phyloP scores from a whole-genome alignment of 2,888 invertebrate species.

The Pterobdella sp. region DNA sequence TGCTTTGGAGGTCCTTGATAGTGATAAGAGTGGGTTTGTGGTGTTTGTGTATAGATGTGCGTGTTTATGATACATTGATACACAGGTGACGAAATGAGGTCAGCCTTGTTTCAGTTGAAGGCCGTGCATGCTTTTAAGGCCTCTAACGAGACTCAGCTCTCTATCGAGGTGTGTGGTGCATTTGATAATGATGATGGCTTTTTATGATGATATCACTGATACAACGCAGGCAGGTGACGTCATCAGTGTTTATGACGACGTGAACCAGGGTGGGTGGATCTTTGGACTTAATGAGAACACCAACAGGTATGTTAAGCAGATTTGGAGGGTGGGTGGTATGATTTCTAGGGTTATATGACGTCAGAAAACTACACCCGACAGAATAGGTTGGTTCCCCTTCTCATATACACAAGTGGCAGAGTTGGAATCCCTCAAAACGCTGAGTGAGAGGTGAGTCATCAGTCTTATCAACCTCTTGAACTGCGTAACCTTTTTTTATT shows the following conservation, averaged over 20 bases:
- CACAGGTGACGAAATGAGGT: constrained; percentile 17
- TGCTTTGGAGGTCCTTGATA: constrained; percentile 13
- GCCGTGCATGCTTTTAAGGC: constrained; percentile 28
- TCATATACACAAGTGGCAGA: constrained; percentile 28
- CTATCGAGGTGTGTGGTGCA: constrained; percentile 17
- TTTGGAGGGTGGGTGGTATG: neutral
- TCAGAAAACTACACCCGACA: neutral
- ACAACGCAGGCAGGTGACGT: constrained; percentile 23
- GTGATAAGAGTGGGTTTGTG: too few species aligned
- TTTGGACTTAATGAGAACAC: constrained; percentile 29
- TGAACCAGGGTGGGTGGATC: constrained; percentile 28
- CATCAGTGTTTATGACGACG: constrained; percentile 28
- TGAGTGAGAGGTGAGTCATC: constrained; percentile 21
- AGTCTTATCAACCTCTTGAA: too few species aligned
- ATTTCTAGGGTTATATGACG: neutral
- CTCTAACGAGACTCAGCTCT: constrained; percentile 26
- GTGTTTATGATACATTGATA: too few species aligned
- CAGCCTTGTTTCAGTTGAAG: constrained; percentile 24
- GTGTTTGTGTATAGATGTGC: too few species aligned
- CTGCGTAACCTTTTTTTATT: too few species aligned
- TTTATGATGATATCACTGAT: too few species aligned
- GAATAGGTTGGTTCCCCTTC: constrained; percentile 27
- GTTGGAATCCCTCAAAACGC: constrained; percentile 25
- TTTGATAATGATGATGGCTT: too few species aligned
- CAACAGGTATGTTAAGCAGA: constrained; percentile 14